Base-by-base conservation (phyloP, 1,140 invertebrate species). In the Drosophila seguyi region DNA sequence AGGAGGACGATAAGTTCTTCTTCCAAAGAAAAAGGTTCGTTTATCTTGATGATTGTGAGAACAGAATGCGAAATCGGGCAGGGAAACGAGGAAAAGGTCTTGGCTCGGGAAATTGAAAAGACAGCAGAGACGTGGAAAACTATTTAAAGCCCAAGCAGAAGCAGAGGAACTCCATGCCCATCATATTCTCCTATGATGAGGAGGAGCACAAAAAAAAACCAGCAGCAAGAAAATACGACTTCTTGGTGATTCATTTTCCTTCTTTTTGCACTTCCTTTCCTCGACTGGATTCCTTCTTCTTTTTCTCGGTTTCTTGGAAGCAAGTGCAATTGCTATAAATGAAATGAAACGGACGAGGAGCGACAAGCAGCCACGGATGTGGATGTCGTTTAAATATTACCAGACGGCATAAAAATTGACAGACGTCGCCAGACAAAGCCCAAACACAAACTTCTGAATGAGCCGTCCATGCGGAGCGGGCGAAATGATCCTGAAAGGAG, bases 371-470 rank as follows among this genome's bases (percentile, higher is more conserved):
- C 67, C 72, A 74, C 83, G 83, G 84, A 87, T 87, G 83, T 87
- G 83, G 60, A 83, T 87, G 83, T 87, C 83, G 84, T 87, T 88
- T 87, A 83, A 87, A 88, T 79, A 87, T 83, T 76, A 82, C 75
- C 83, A 87, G 83, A 87, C 83, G 72, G 84, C 83, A 86, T 87
- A 74, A 83, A 88, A 87, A 82, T 87, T 87, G 83, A 87, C 83
- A 86, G 83, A 86, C 83, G 78, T 86, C 82, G 81, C 73, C 63
- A 78, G 48, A 84, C 76, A 85, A 85, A 84, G 67, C 59, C 68
- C 59, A 81, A 79, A 79, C 60, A 68, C 20, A 55, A 83, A 79
- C 62, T 84, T 80, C 76, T 72, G 62, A 79, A 83, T 75, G 66
- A 83, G 60, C 39, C 41, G 71, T 45, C 65, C 53, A 58, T 27